These are phyloP conservation scores for Gambusia affinis DNA, from an alignment of 2,113 vertebrate genomes.

Conservation along the genomic window DNA sequence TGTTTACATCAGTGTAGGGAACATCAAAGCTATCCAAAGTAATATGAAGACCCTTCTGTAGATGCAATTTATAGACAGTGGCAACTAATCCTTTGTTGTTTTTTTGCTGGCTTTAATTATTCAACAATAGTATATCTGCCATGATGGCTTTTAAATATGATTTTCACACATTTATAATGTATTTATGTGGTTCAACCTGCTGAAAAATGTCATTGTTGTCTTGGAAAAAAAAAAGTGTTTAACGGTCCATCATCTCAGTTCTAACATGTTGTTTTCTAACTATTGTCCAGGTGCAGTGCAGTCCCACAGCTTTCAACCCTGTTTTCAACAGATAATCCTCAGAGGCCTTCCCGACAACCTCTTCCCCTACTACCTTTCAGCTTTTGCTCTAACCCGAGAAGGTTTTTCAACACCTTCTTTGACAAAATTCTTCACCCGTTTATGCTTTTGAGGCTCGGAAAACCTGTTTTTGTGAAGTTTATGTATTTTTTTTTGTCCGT, in stretches of 20 bases:
- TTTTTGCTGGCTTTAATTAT: constrained; percentile 1
- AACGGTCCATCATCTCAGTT: constrained; percentile 5
- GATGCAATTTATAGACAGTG: constrained; percentile 28
- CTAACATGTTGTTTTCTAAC: constrained; percentile 1
- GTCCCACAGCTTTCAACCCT: constrained; percentile 42
- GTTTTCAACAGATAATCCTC: constrained; percentile 37
- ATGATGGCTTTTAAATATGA: neutral
- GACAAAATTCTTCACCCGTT: constrained; percentile 12
- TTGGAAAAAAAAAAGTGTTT: constrained; percentile 5
- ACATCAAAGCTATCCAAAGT: constrained; percentile 36
- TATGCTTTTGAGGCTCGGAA: constrained; percentile 17
- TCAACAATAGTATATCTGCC: neutral
- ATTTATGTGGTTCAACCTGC: neutral
- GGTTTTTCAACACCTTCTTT: constrained; percentile 26
- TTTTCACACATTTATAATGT: neutral
- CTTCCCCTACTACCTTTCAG: constrained; percentile 16
- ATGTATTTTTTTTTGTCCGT: neutral
- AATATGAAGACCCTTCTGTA: constrained; percentile 30
- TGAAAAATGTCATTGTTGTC: neutral
- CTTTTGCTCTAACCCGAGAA: constrained; percentile 1
- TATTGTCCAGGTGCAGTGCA: constrained; percentile 4
- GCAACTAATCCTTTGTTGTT: constrained; percentile 25
- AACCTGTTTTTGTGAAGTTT: neutral
- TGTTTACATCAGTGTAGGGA: constrained; percentile 58
- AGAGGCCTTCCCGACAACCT: constrained; percentile 27